Conservation (phyloP, 2,797 vertebrate genomes). For the Pangasius krempfi region DNA sequence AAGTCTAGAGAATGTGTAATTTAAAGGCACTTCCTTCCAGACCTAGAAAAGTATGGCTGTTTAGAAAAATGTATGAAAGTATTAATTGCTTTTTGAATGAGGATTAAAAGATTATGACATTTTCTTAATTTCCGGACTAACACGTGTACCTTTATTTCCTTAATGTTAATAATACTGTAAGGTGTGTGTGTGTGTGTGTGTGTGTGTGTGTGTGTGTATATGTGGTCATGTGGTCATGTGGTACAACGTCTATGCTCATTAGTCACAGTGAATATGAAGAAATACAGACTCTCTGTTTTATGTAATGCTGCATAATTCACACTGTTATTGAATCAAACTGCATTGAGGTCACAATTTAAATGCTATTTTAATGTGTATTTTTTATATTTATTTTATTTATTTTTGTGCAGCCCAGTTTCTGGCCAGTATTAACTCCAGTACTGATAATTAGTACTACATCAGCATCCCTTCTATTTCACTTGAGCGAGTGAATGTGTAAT, state of each 20-base stretch:
- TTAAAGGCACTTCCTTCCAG: background rate
- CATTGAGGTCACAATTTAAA: background rate
- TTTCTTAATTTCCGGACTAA: background rate
- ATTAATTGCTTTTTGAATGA: background rate
- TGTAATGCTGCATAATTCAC: background rate
- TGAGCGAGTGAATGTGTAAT: background rate
- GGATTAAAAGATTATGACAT: background rate
- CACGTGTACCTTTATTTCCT: background rate
- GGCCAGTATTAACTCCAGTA: background rate
- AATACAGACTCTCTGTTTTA: background rate
- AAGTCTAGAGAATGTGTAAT: background rate
- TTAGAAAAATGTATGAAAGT: background rate
- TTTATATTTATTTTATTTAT: no score
- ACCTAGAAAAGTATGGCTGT: background rate
- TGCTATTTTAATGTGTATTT: background rate
- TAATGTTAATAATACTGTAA: background rate
- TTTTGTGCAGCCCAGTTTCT: background rate
- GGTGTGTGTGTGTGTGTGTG: background rate
- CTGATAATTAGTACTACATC: background rate
- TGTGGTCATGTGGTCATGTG: no score
- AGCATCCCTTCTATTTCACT: background rate
- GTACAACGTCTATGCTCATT: no score
- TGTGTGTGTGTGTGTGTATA: no score
- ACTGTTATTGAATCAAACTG: background rate
- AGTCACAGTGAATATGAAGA: background rate